Percentiles rank a stretch among this genome's conserved stretches.
These are phyloP conservation scores for Falco novaeseelandiae DNA, from an alignment of 2,797 vertebrate species.

Conservation along the genomic window DNA sequence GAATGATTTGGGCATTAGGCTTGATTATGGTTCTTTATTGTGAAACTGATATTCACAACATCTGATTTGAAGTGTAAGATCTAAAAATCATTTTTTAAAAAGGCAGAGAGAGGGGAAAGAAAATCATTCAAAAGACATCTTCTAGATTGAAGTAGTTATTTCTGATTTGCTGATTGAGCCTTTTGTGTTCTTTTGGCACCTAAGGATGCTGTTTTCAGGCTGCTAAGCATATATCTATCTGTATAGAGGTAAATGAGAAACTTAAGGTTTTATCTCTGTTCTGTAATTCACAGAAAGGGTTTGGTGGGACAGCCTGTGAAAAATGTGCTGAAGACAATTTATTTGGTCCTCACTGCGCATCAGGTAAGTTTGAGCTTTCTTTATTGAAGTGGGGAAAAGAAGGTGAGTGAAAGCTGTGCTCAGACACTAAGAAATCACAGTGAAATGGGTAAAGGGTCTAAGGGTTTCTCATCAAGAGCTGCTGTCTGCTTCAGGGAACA, in stretches of 20 bases:
- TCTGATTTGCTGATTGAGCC: neutral
- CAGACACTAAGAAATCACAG: neutral
- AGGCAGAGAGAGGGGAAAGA: fast-evolving
- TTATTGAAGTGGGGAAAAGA: neutral
- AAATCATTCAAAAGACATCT: neutral
- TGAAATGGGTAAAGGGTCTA: neutral
- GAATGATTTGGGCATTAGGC: neutral
- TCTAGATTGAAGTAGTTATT: neutral
- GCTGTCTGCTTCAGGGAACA: neutral
- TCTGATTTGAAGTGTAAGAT: neutral
- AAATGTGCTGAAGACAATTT: slow-evolving; percentile 76
- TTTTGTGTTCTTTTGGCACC: neutral
- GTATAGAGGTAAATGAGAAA: neutral
- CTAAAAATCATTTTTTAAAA: neutral
- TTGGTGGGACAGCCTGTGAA: slow-evolving; percentile 87
- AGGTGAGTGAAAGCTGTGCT: neutral
- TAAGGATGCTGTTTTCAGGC: neutral
- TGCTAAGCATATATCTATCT: neutral
- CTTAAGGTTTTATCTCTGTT: neutral
- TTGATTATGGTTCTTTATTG: neutral
- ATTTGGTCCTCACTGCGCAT: slow-evolving; percentile 81
- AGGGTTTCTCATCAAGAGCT: neutral
- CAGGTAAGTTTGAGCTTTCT: slow-evolving; percentile 72
- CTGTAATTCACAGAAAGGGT: slow-evolving; percentile 75
- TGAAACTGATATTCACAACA: neutral